These are phyloP conservation scores for Lates calcarifer DNA, from an alignment of 2,113 vertebrate species.

Conservation along the genomic window DNA sequence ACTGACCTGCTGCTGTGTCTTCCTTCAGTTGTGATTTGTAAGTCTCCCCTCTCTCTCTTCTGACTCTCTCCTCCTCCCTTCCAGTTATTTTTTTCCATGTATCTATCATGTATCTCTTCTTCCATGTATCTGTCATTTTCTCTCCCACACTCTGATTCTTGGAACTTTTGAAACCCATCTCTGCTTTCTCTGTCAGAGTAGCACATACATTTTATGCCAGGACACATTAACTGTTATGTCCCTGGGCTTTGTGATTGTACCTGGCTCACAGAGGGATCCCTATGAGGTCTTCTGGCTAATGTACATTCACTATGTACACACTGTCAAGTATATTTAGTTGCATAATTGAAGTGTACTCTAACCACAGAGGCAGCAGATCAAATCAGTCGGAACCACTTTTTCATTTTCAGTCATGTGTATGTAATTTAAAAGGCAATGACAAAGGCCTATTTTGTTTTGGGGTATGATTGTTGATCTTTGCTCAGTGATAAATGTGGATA, in stretches of 20 bases:
- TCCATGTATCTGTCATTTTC: not conserved
- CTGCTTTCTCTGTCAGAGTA: not conserved
- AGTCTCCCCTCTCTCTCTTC: not conserved
- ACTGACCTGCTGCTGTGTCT: not conserved
- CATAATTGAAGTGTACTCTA: too few relatives aligned
- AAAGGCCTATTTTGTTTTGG: not conserved
- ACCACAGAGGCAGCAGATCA: too few relatives aligned
- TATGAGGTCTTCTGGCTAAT: not conserved
- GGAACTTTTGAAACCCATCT: not conserved
- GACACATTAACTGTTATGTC: constrained; percentile 12
- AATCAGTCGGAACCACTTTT: too few relatives aligned
- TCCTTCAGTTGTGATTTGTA: not conserved
- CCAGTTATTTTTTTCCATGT: not conserved
- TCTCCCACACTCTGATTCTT: not conserved
- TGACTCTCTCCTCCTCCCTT: not conserved
- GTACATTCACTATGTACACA: too few relatives aligned
- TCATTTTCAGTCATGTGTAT: not conserved
- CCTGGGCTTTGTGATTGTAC: constrained; percentile 20
- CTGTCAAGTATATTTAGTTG: too few relatives aligned
- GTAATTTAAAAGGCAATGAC: not conserved
- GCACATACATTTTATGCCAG: not conserved
- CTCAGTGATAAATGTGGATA: not conserved
- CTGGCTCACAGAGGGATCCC: constrained; percentile 20
- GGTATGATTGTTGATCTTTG: not conserved
- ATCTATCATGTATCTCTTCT: too few relatives aligned